These are phyloP conservation scores for Sebastes ruberrimus DNA, from an alignment of 2,797 vertebrate species.

Conservation along the genomic window DNA sequence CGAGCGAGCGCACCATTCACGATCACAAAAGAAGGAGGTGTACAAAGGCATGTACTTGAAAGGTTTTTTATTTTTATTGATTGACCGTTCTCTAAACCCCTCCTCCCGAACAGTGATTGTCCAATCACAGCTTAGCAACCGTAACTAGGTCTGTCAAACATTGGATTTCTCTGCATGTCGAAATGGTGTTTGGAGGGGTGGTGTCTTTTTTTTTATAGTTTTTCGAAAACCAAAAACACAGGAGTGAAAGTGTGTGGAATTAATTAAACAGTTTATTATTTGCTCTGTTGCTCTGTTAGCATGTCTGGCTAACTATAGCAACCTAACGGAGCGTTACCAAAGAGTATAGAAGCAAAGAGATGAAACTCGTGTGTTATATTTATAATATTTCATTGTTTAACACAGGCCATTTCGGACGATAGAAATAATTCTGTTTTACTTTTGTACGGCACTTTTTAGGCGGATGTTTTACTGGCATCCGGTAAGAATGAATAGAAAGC, in stretches of 20 bases:
- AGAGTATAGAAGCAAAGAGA: no score
- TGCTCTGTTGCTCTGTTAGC: background rate
- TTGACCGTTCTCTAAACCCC: background rate
- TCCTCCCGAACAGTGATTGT: background rate
- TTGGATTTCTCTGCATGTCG: background rate
- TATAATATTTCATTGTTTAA: no score
- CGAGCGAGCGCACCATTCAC: slow-evolving; percentile 25
- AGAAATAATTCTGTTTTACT: no score
- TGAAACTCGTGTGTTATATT: no score
- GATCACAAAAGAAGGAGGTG: slow-evolving; percentile 37
- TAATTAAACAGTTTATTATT: background rate
- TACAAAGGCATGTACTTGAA: background rate
- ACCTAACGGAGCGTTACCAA: no score
- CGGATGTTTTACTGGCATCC: no score
- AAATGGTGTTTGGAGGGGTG: background rate
- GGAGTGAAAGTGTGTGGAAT: background rate
- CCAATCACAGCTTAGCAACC: background rate
- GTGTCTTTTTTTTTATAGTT: background rate
- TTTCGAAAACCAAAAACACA: background rate
- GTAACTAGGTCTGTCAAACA: background rate
- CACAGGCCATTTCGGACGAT: no score
- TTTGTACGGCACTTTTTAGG: fast-evolving
- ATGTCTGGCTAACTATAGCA: background rate
- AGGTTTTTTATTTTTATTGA: background rate
- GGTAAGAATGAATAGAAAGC: no score